These are phyloP conservation scores for Parascotia fuliginaria DNA, from an alignment of 2,888 invertebrate species.

Conservation along the genomic window DNA sequence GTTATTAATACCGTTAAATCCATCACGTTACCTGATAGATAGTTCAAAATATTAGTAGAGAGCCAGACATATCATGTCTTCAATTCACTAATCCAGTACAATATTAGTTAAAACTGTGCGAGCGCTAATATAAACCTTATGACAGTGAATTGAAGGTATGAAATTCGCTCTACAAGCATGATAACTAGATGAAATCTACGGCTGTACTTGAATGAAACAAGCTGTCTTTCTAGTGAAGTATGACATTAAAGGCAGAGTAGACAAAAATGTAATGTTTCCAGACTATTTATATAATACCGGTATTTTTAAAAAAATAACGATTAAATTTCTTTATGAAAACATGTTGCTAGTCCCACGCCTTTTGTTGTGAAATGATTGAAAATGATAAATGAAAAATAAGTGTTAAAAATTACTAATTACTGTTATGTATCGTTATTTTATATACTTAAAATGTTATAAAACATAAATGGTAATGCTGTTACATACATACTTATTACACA, in stretches of 20 bases:
- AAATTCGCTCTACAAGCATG: slow-evolving; percentile 82
- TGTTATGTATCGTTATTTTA: not conserved
- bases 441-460: too few relatives aligned
- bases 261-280: not conserved
- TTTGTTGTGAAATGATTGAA: slow-evolving; percentile 10
- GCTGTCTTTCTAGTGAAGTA: slow-evolving; percentile 60
- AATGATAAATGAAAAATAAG: slow-evolving; percentile 13
- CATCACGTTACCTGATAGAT: slow-evolving; percentile 28
- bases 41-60: slow-evolving; percentile 58
- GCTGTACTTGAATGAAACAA: slow-evolving; percentile 44
- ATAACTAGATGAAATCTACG: slow-evolving; percentile 67
- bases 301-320: not conserved
- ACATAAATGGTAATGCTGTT: too few relatives aligned
- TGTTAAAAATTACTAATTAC: not conserved
- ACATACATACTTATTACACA: too few relatives aligned
- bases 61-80: slow-evolving; percentile 85
- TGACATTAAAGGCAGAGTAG: slow-evolving; percentile 11
- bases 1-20: slow-evolving; percentile 29
- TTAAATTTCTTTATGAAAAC: not conserved
- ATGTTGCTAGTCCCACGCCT: slow-evolving; percentile 5
- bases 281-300: not conserved
- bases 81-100: slow-evolving; percentile 68
- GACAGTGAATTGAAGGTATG: slow-evolving; percentile 83
- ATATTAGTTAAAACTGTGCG: slow-evolving; percentile 48
- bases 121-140: slow-evolving; percentile 57